These are phyloP conservation scores for Meloidogyne exigua DNA, from an alignment of 1,140 invertebrate species.

Conservation along the genomic window DNA sequence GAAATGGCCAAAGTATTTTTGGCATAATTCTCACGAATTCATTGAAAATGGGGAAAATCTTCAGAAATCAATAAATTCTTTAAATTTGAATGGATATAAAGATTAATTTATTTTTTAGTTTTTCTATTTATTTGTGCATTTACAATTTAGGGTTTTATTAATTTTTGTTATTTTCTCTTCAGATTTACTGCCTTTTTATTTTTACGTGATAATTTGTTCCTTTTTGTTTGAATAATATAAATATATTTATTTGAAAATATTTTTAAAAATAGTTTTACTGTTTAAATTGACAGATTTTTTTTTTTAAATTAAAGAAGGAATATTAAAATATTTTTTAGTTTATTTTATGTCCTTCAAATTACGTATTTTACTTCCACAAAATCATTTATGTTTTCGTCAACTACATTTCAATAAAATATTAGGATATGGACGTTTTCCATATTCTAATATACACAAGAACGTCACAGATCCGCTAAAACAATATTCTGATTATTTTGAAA, in stretches of 20 bases:
- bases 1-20: neutral
- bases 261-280: neutral
- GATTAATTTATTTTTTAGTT: neutral
- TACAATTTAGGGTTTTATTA: neutral
- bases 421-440: neutral
- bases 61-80: neutral
- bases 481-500: constrained; percentile 62
- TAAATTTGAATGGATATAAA: neutral
- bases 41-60: neutral
- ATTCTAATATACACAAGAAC: constrained; percentile 57
- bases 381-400: neutral
- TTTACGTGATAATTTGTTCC: neutral
- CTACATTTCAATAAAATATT: neutral
- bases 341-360: neutral
- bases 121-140: neutral
- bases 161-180: neutral
- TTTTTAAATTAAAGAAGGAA: neutral
- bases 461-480: constrained; percentile 59
- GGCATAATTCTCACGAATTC: neutral
- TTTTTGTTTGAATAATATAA: neutral
- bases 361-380: neutral
- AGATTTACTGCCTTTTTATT: neutral
- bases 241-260: neutral
- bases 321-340: neutral
- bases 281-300: neutral